Base-by-base conservation (phyloP, 2,113 vertebrate genomes). In the Sisor rabdophorus region DNA sequence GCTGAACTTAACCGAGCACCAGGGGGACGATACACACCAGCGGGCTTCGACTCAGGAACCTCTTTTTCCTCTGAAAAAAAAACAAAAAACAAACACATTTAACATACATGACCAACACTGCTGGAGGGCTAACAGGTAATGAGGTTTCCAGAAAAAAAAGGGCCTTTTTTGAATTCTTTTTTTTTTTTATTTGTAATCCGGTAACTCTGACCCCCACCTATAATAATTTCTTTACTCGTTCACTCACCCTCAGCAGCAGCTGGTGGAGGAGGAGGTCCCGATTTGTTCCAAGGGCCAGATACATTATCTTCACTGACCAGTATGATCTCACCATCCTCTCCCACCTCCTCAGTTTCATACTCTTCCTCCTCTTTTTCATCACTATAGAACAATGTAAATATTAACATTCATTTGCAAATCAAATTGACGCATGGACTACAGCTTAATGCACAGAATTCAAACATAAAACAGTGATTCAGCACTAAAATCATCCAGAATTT, bases 331-430 rank as follows among this genome's bases (percentile, higher is more conserved):
- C 97, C 97, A 82, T 95, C 96, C 22, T 91, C 94, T 20, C 93
- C 95, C 12, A 95, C 87, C 12, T 95, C 94, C 81, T 97, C 97
- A 79, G 95, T 97, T 79, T 98, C 97, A 78, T 91, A 93, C 30
- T 98, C 96, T 13, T 98, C 96, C 78, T 97, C 96, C 71, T 99
- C 96, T 76, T 92, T 97, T 89, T 98, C 96, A 80, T 98, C 97
- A 11, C 84, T 87, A 68, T 64, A 73, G 78, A n/a, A 81, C 7
- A 84, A 3, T 71, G 81, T 1, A 59, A 5, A 50, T 26, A 59
- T 40, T 32, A 36, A 50, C 28, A 44, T 44, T 10, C 40, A 6
- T 9, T 44, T 44, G 5, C 10, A 44, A 44, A 44, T 10, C 5
- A 44, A 44, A 44, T 10, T 44, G 4, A 40, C 22, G 15, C 44